These are phyloP conservation scores for Parapsyche elsis DNA, from an alignment of 1,140 invertebrate genomes.

Conservation along the genomic window DNA sequence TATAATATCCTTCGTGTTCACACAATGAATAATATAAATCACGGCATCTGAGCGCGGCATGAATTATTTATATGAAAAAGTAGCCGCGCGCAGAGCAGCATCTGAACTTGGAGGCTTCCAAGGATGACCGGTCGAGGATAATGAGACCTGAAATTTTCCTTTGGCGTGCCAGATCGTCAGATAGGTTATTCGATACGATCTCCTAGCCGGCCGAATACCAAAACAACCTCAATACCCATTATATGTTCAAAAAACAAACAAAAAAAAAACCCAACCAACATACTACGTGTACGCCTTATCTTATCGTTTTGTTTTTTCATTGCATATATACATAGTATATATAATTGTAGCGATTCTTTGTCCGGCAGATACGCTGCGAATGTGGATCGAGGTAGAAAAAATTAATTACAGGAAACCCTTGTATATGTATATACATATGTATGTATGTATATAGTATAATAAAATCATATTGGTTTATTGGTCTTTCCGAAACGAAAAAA, in stretches of 20 bases:
- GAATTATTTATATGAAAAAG: constrained; percentile 21
- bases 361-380: neutral
- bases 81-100: neutral
- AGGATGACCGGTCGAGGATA: constrained; percentile 20
- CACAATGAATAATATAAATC: constrained; percentile 13
- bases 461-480: no score
- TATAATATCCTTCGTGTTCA: no score
- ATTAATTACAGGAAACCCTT: no score
- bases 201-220: neutral
- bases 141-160: constrained; percentile 23
- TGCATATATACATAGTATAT: neutral
- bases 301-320: neutral
- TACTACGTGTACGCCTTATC: neutral
- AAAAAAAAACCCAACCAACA: no score
- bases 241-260: no score
- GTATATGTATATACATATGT: no score
- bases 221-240: neutral
- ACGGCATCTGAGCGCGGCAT: neutral
- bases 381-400: no score
- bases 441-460: no score
- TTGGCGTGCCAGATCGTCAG: neutral
- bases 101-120: constrained; percentile 24
- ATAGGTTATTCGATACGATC: neutral
- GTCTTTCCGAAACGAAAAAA: no score
- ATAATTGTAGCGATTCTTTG: neutral